These are phyloP conservation scores for Coturnix japonica DNA, from an alignment of 2,113 vertebrate genomes.

Conservation along the genomic window DNA sequence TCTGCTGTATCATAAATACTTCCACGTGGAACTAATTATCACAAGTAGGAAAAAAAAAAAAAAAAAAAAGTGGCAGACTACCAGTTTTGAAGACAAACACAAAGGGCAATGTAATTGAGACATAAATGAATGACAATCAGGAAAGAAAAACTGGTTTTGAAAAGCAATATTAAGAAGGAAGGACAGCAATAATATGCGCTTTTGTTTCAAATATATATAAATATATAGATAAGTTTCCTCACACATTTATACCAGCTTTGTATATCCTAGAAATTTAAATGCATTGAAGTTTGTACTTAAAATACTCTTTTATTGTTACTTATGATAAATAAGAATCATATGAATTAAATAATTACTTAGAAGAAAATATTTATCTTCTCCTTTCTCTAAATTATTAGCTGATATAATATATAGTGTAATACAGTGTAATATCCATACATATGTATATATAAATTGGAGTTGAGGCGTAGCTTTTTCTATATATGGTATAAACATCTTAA, in stretches of 20 bases:
- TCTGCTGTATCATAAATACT: conserved; percentile 49
- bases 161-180: conserved; percentile 3
- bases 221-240: background rate
- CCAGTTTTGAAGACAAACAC: background rate
- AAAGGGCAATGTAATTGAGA: conserved; percentile 1
- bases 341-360: conserved; percentile 8
- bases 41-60: conserved; percentile 35
- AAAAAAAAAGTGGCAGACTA: conserved; percentile 51
- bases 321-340: background rate
- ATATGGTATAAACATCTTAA: background rate
- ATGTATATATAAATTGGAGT: background rate
- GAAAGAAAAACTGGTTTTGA: background rate
- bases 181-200: background rate
- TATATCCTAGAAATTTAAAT: background rate
- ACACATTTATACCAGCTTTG: background rate
- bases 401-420: background rate
- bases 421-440: background rate
- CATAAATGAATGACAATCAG: background rate
- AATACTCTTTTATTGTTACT: background rate
- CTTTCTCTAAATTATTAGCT: conserved; percentile 29
- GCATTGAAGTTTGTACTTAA: background rate
- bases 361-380: conserved; percentile 40
- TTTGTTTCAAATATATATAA: background rate
- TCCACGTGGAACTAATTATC: conserved; percentile 66
- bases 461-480: background rate